Percentiles rank a stretch among this genome's conserved stretches.
phyloP scores from a whole-genome alignment of 2,888 invertebrate genomes.

The Drosophila incognita region DNA sequence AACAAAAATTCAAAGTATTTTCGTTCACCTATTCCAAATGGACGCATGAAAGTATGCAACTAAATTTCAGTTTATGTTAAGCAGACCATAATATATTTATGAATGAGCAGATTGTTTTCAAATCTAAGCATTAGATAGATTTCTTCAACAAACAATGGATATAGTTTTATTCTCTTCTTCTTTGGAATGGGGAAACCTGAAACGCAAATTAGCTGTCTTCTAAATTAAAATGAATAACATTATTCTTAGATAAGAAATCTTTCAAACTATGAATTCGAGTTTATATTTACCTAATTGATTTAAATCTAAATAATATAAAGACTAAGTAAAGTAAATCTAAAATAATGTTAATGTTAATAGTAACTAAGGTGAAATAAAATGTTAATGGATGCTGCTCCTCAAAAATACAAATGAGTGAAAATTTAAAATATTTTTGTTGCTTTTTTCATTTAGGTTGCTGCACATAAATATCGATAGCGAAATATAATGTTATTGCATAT shows the following conservation, averaged over 20 bases:
- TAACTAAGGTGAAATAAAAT: background rate
- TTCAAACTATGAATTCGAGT: background rate
- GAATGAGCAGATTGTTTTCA: background rate
- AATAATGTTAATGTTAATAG: background rate
- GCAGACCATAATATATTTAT: background rate
- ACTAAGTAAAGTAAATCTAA: background rate
- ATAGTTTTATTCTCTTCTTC: background rate
- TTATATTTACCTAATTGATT: too few species aligned
- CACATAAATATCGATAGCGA: background rate
- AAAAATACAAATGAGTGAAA: background rate
- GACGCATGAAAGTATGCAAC: slow-evolving; percentile 19
- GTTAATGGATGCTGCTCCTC: background rate
- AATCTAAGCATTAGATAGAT: background rate
- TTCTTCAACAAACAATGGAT: background rate
- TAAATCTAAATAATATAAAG: background rate
- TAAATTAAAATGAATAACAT: background rate
- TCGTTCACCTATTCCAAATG: background rate
- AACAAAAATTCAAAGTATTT: accelerated
- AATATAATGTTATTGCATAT: background rate
- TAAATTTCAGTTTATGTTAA: background rate
- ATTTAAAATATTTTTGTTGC: background rate
- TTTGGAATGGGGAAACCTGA: background rate
- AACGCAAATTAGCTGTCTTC: background rate
- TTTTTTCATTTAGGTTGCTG: slow-evolving; percentile 5
- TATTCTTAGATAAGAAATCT: background rate